These are phyloP conservation scores for Hymenochirus boettgeri DNA, from an alignment of 2,113 vertebrate species.

Conservation along the genomic window DNA sequence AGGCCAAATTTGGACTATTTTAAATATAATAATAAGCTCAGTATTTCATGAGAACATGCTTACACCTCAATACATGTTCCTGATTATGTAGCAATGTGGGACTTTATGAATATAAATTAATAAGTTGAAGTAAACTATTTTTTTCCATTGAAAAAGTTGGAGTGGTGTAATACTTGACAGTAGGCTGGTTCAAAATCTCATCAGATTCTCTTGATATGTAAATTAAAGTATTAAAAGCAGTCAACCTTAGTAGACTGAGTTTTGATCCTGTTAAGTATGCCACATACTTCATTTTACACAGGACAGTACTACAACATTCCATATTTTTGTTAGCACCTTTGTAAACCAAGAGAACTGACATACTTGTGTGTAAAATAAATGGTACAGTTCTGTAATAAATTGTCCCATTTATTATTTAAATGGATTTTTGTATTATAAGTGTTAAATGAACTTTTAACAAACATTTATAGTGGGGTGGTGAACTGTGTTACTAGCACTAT, in stretches of 20 bases:
- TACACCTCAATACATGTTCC: conserved; percentile 53
- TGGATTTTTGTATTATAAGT: no score
- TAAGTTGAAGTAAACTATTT: conserved; percentile 63
- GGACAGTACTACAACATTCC: conserved; percentile 98
- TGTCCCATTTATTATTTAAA: conserved; percentile 71
- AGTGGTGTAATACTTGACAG: conserved; percentile 65
- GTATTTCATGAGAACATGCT: conserved; percentile 52
- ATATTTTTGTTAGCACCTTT: conserved; percentile 87
- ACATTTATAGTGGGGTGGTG: no score
- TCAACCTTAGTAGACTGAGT: conserved; percentile 73
- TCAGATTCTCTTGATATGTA: conserved; percentile 82
- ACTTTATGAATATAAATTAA: conserved; percentile 58
- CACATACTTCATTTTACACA: conserved; percentile 90
- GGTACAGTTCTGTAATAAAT: conserved; percentile 87
- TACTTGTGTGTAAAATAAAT: conserved; percentile 95
- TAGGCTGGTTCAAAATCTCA: conserved; percentile 84
- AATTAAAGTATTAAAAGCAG: conserved; percentile 64
- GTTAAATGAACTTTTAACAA: no score
- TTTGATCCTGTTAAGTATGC: conserved; percentile 78
- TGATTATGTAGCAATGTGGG: conserved; percentile 57
- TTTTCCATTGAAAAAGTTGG: conserved; percentile 51
- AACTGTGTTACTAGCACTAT: no score
- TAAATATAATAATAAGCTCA: conserved; percentile 58
- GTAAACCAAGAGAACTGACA: conserved; percentile 83
- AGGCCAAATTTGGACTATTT: conserved; percentile 58